Conservation (phyloP, 2,113 vertebrate genomes). For the Peromyscus maniculatus region DNA sequence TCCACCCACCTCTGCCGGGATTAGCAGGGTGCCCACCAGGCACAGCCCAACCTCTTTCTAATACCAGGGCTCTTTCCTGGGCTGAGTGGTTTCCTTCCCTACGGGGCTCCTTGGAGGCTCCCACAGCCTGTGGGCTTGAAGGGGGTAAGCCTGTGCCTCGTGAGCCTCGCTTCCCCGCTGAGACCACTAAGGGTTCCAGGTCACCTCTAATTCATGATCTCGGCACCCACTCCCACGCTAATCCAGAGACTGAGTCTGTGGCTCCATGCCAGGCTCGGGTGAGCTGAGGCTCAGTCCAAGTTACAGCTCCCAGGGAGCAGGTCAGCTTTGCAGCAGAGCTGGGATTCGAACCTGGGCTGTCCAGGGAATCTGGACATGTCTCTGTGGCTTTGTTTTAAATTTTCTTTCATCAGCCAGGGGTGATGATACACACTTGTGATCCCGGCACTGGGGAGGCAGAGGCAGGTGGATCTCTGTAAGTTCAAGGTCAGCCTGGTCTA, state of each 20-base stretch:
- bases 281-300: background rate
- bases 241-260: fast-evolving
- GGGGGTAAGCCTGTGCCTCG: background rate
- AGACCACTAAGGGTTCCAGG: background rate
- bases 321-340: background rate
- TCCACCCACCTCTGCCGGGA: background rate
- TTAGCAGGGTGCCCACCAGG: background rate
- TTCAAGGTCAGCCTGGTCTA: background rate
- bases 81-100: background rate
- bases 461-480: background rate
- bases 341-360: background rate
- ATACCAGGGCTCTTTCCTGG: background rate
- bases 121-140: background rate
- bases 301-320: background rate
- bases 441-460: background rate
- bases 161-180: conserved; percentile 18
- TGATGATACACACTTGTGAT: background rate
- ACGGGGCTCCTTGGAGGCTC: background rate
- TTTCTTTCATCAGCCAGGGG: background rate
- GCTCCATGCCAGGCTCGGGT: background rate
- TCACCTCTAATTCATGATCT: background rate
- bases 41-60: background rate
- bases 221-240: too few species aligned
- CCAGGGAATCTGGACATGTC: background rate
- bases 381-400: background rate